Base-by-base conservation (phyloP, 2,797 vertebrate genomes). In the Sebastes itinus region DNA sequence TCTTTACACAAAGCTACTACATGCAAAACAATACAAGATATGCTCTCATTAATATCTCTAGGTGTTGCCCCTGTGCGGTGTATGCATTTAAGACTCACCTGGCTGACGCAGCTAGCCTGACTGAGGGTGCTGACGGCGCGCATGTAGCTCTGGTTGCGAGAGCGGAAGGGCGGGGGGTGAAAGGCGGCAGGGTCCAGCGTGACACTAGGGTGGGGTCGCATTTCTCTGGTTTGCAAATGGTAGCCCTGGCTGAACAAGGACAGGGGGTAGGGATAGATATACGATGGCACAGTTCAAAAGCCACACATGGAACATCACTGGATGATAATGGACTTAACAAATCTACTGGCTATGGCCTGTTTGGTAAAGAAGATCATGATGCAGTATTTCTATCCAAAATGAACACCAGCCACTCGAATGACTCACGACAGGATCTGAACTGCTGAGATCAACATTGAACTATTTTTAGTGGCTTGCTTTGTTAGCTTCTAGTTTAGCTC, bases 141-240 rank as follows among this genome's bases (percentile, higher is more conserved):
- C 98, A 99, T 99, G 97, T 99, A 99, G 96, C 99, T 99, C 97
- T 99, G 98, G 96, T 99, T 99, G 91, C 99, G 96, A 89, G 99
- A 99, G 87, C 99, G 98, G 94, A 98, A 99, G 90, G 98, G 99
- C 52, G 98, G 98, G 88, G 98, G 97, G 95, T 97, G 97, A 95
- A 98, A 98, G 95, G 96, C 96, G 74, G 97, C 93, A 63, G 98
- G 97, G 94, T 99, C 97, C 97, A 99, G 94, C 88, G 96, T 96
- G 92, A 98, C 97, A 90, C 96, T 96, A 81, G 96, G 95, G 87
- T 98, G 97, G 80, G 95, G 94, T 68, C 96, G 94, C 96, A 98
- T 96, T 75, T 99, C 98, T 92, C 97, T 93, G 85, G 97, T 97
- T 96, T 98, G 98, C 95, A 99, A 96, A 94, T 98, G 97, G 96